Evolutionary conservation across 2,888 invertebrate genomes (phyloP).

Genomic region (Netelia fuscicornis): DNA sequence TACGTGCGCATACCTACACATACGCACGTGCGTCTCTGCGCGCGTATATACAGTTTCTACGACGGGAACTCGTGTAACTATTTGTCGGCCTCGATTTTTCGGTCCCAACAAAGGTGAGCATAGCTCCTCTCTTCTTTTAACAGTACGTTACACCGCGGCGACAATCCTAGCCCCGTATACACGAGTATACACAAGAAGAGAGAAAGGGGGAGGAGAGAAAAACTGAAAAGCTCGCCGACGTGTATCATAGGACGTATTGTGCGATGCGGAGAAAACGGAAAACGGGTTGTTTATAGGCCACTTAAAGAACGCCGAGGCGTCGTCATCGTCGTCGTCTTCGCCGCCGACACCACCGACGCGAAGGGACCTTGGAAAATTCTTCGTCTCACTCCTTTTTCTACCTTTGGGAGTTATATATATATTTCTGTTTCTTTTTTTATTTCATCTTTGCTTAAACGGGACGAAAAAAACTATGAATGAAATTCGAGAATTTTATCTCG

Average conservation of each 20-base stretch:
- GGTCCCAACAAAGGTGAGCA: slow-evolving; percentile 50
- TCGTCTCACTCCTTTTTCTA: slow-evolving; percentile 16
- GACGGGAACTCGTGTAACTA: slow-evolving; percentile 70
- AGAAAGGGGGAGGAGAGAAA: slow-evolving; percentile 42
- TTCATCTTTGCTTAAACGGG: not conserved
- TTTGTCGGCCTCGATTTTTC: slow-evolving; percentile 69
- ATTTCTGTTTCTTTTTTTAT: slow-evolving; percentile 6
- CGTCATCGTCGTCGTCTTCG: too few species aligned
- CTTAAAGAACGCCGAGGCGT: slow-evolving; percentile 65
- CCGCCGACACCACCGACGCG: slow-evolving; percentile 30
- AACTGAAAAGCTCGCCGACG: slow-evolving; percentile 58
- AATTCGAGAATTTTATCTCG: not conserved
- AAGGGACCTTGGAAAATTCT: slow-evolving; percentile 47
- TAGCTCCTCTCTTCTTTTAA: slow-evolving; percentile 40
- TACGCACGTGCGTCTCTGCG: not conserved
- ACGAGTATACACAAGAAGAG: slow-evolving; percentile 5
- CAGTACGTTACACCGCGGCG: slow-evolving; percentile 42
- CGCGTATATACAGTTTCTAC: not conserved
- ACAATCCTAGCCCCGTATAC: slow-evolving; percentile 49
- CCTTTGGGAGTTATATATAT: not conserved
- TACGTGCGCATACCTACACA: not conserved
- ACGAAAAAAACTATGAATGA: not conserved
- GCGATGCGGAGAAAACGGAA: slow-evolving; percentile 56
- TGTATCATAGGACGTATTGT: slow-evolving; percentile 21
- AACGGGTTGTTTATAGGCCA: slow-evolving; percentile 73